These are phyloP conservation scores for Hylia prasina DNA, from an alignment of 2,113 vertebrate species.

Conservation along the genomic window DNA sequence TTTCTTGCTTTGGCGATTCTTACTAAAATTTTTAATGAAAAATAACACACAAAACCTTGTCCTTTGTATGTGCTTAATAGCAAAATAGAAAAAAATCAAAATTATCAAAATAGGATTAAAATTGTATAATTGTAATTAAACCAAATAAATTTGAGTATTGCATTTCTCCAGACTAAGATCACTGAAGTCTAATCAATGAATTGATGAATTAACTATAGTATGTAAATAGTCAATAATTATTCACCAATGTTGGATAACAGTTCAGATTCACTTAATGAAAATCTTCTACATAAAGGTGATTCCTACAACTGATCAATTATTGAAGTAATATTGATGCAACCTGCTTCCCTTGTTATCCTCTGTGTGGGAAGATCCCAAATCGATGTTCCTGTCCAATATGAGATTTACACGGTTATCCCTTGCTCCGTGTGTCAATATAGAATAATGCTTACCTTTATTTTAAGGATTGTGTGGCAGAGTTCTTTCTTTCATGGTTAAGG, in stretches of 20 bases:
- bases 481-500: background rate
- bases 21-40: background rate
- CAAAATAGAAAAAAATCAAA: background rate
- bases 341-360: background rate
- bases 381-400: background rate
- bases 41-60: background rate
- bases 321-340: background rate
- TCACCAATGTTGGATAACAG: background rate
- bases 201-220: background rate
- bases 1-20: background rate
- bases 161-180: background rate
- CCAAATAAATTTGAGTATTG: background rate
- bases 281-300: background rate
- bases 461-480: background rate
- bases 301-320: background rate
- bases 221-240: background rate
- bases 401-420: background rate
- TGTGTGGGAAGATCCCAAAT: background rate
- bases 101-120: background rate
- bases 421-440: background rate
- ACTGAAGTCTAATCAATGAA: background rate
- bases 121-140: background rate
- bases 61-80: background rate
- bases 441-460: background rate
- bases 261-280: background rate